Percentiles rank a stretch among this genome's conserved stretches.
phyloP scores from a whole-genome alignment of 2,888 invertebrate genomes.

The Chaetoderma sp. region DNA sequence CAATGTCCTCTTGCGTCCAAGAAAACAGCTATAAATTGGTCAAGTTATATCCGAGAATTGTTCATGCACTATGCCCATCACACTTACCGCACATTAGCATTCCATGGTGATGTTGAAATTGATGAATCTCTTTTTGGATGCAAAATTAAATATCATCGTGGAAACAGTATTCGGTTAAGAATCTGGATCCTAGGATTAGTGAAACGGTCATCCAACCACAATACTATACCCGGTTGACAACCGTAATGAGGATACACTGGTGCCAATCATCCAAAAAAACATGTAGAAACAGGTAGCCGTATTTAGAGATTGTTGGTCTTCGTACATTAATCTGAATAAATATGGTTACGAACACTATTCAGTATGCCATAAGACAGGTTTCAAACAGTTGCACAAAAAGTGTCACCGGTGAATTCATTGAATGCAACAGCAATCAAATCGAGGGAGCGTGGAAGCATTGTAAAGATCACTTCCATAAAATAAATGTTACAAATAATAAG shows the following conservation, averaged over 20 bases:
- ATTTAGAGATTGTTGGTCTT: neutral
- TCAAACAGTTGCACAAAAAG: neutral
- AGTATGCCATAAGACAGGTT: neutral
- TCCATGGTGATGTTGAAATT: constrained; percentile 14
- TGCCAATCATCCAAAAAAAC: too few species aligned
- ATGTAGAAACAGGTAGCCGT: neutral
- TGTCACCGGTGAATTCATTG: neutral
- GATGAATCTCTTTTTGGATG: constrained; percentile 25
- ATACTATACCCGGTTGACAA: constrained; percentile 14
- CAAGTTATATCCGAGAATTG: constrained; percentile 5
- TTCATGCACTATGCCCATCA: constrained; percentile 12
- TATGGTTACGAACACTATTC: neutral
- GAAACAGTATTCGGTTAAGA: constrained; percentile 2
- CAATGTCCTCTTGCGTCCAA: constrained; percentile 5
- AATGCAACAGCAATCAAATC: neutral
- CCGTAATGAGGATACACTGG: too few species aligned
- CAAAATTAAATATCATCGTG: constrained; percentile 10
- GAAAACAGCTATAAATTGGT: constrained; percentile 10
- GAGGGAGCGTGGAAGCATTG: neutral
- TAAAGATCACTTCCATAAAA: neutral
- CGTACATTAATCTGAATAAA: neutral
- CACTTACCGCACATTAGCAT: neutral
- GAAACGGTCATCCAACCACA: neutral
- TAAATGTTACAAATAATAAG: too few species aligned
- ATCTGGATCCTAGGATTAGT: constrained; percentile 14